phyloP scores from a whole-genome alignment of 2,888 invertebrate genomes.

The Aporophyla nigra region DNA sequence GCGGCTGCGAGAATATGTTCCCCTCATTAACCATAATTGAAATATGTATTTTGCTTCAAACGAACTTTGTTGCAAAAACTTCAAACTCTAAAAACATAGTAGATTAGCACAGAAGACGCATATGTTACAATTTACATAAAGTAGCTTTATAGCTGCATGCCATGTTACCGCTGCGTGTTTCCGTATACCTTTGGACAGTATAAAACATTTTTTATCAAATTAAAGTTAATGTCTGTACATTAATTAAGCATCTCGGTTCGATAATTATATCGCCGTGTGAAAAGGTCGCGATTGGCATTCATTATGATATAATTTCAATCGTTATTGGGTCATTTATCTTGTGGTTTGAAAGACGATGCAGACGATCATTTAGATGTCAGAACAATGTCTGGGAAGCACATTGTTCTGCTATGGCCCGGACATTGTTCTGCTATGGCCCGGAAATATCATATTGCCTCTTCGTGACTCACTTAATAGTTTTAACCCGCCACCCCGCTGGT shows the following conservation, averaged over 20 bases:
- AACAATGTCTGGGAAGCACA: no score
- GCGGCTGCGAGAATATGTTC: not conserved
- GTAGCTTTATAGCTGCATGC: not conserved
- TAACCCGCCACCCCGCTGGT: no score
- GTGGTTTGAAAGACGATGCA: slow-evolving; percentile 3
- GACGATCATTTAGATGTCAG: not conserved
- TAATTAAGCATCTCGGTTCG: slow-evolving; percentile 47
- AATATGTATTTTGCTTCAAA: not conserved
- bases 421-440: no score
- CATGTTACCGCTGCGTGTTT: slow-evolving; percentile 46
- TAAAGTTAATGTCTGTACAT: slow-evolving; percentile 42
- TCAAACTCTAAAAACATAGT: not conserved
- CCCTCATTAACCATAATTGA: no score
- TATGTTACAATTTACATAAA: not conserved
- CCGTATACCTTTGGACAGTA: slow-evolving; percentile 53
- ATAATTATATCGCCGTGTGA: slow-evolving; percentile 59
- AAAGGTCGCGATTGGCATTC: slow-evolving; percentile 59
- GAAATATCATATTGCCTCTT: no score
- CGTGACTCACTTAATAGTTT: no score
- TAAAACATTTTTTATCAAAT: slow-evolving; percentile 59
- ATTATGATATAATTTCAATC: slow-evolving; percentile 49
- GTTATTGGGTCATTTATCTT: slow-evolving; percentile 47
- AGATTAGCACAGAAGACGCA: not conserved
- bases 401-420: no score
- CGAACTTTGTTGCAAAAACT: not conserved